Evolutionary conservation across 1,140 invertebrate species (phyloP).

Genomic region (Maconellicoccus hirsutus): DNA sequence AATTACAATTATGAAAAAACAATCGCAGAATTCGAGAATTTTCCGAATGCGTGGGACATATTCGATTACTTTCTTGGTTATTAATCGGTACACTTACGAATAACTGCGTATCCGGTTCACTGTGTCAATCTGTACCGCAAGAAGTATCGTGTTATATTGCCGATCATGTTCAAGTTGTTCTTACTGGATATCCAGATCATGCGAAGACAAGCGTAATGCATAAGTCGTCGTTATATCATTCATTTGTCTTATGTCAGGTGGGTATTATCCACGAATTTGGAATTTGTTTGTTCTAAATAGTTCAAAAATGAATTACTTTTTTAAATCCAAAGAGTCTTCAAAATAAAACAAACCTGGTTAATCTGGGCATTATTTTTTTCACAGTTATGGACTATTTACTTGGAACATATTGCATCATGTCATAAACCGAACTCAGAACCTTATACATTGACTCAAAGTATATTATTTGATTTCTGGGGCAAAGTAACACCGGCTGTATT

Average conservation of each 20-base stretch:
- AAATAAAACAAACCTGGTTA: too few species aligned
- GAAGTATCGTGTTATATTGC: constrained; percentile 92
- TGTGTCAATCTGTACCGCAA: constrained; percentile 79
- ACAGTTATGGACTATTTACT: constrained; percentile 94
- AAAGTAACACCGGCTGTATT: constrained; percentile 92
- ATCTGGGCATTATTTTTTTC: constrained; percentile 18
- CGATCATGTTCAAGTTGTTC: constrained; percentile 89
- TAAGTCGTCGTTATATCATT: constrained; percentile 80
- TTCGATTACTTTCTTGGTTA: constrained; percentile 89
- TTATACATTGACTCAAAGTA: constrained; percentile 58
- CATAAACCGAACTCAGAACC: constrained; percentile 53
- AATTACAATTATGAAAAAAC: constrained; percentile 23
- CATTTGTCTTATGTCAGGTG: constrained; percentile 68
- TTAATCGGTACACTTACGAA: constrained; percentile 86
- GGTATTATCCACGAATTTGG: too few species aligned
- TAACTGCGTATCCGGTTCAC: constrained; percentile 48
- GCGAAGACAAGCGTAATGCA: constrained; percentile 79
- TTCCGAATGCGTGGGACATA: constrained; percentile 86
- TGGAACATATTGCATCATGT: constrained; percentile 72
- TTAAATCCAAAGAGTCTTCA: too few species aligned
- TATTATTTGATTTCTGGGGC: constrained; percentile 97
- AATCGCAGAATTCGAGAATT: constrained; percentile 73
- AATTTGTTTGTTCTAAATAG: too few species aligned
- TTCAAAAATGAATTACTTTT: too few species aligned
- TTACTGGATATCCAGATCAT: constrained; percentile 93